Conservation (phyloP, 2,888 invertebrate genomes). For the Yponomeuta cagnagella region DNA sequence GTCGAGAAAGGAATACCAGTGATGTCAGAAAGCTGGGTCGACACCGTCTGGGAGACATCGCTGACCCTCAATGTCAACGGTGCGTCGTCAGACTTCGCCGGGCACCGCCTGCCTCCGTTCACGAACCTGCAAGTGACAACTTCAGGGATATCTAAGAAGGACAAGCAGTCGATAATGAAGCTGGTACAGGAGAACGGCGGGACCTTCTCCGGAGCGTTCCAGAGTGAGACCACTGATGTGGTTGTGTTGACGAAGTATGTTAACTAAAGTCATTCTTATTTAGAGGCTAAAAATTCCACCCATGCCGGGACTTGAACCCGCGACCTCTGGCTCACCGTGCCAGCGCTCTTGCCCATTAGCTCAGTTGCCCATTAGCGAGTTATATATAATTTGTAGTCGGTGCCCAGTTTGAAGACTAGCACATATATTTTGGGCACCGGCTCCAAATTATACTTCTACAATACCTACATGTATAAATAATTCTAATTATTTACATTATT, state of each 20-base stretch:
- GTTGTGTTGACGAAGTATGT: constrained; percentile 74
- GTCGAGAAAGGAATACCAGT: constrained; percentile 80
- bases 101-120: constrained; percentile 80
- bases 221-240: constrained; percentile 72
- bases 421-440: too few species aligned
- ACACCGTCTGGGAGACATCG: constrained; percentile 86
- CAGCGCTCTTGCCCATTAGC: too few species aligned
- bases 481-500: too few species aligned
- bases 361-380: too few species aligned
- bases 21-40: constrained; percentile 87
- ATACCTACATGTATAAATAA: too few species aligned
- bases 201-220: constrained; percentile 68
- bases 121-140: constrained; percentile 85
- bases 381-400: too few species aligned
- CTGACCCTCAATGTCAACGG: constrained; percentile 77
- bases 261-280: not conserved
- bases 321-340: too few species aligned
- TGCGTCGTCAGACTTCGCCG: constrained; percentile 78
- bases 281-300: too few species aligned
- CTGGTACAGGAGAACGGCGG: constrained; percentile 85
- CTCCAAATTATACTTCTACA: too few species aligned
- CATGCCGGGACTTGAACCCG: too few species aligned
- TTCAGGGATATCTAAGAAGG: constrained; percentile 80
- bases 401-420: too few species aligned
- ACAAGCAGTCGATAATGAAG: constrained; percentile 79